Conservation (phyloP, 2,888 invertebrate genomes). For the Kryphioiulus occultus region DNA sequence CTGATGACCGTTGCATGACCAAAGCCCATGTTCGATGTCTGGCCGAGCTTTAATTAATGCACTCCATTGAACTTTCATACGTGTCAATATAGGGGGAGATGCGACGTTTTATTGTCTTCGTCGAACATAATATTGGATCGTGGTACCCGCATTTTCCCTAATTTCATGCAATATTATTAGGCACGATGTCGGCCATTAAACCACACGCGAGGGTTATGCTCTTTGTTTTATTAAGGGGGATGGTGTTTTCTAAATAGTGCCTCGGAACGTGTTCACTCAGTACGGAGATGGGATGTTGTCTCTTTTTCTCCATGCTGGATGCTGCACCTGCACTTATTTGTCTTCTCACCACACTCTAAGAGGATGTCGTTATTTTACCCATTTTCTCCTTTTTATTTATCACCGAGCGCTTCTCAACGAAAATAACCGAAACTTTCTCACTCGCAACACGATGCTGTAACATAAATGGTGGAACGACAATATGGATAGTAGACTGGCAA, state of each 20-base stretch:
- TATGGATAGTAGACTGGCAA: not conserved
- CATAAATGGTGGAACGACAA: not conserved
- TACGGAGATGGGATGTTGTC: not conserved
- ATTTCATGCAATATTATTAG: not conserved
- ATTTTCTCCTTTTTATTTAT: not conserved
- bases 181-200: conserved; percentile 7
- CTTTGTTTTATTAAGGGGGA: not conserved
- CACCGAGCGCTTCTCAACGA: not conserved
- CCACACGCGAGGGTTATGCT: not conserved
- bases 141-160: not conserved
- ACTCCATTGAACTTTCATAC: not conserved
- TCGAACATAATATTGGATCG: conserved; percentile 12
- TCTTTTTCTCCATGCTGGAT: not conserved
- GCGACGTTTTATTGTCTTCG: not conserved
- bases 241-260: not conserved
- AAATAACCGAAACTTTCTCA: not conserved
- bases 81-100: not conserved
- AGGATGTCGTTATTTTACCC: not conserved
- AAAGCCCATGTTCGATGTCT: not conserved
- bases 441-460: not conserved
- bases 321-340: conserved; percentile 8
- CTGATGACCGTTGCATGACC: not conserved
- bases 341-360: not conserved
- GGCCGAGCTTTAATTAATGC: not conserved
- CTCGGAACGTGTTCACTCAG: not conserved